These are phyloP conservation scores for Halesus radiatus DNA, from an alignment of 1,140 invertebrate genomes.

Conservation along the genomic window DNA sequence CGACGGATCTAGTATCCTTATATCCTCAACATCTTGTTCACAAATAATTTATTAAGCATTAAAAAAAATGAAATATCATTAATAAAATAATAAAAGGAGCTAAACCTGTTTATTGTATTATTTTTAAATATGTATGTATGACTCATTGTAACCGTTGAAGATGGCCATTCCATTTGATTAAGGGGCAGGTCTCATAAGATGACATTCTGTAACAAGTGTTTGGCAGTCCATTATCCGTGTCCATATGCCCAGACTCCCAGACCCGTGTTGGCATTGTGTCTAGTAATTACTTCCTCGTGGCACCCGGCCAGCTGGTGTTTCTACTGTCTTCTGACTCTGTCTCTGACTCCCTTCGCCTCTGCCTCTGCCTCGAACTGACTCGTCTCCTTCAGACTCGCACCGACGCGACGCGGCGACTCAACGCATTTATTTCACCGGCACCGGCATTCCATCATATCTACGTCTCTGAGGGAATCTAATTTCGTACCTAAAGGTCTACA, in stretches of 20 bases:
- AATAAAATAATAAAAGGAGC: too few relatives aligned
- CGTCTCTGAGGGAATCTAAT: too few relatives aligned
- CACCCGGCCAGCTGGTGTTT: background rate
- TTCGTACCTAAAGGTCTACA: background rate
- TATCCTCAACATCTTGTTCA: too few relatives aligned
- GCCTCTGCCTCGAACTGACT: background rate
- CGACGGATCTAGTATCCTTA: too few relatives aligned
- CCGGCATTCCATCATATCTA: background rate
- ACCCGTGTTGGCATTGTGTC: constrained; percentile 30
- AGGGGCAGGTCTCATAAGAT: constrained; percentile 21
- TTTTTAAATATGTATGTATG: too few relatives aligned
- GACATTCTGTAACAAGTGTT: constrained; percentile 38
- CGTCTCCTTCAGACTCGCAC: background rate
- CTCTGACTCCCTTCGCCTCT: too few relatives aligned
- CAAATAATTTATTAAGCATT: too few relatives aligned
- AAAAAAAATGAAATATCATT: too few relatives aligned
- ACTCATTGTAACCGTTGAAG: too few relatives aligned
- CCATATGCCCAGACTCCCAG: constrained; percentile 15
- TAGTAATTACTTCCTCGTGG: constrained; percentile 37
- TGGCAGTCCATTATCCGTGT: constrained; percentile 23
- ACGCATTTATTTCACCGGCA: background rate
- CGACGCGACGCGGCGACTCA: background rate
- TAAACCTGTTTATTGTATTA: too few relatives aligned
- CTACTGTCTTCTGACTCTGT: background rate
- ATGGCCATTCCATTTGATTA: constrained; percentile 8